Percentiles rank a stretch among this genome's conserved stretches.
Evolutionary conservation across 1,140 invertebrate genomes (phyloP).

Genomic region (Leptinotarsa lineolata): DNA sequence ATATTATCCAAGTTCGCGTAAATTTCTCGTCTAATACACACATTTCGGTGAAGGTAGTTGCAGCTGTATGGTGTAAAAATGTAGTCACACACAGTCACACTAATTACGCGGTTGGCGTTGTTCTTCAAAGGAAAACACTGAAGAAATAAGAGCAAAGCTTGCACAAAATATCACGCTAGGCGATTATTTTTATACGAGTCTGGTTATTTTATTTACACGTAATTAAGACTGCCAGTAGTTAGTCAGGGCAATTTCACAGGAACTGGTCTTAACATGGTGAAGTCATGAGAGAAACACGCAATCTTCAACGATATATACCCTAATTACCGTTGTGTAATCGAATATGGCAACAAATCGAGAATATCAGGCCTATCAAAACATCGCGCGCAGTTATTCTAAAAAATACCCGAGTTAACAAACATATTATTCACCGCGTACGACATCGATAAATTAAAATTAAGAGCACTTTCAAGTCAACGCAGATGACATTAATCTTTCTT

Average conservation of each 20-base stretch:
- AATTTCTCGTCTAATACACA: neutral
- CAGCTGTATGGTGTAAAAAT: neutral
- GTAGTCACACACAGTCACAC: slow-evolving; percentile 11
- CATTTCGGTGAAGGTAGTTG: neutral
- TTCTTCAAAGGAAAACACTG: neutral
- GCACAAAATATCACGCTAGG: slow-evolving; percentile 10
- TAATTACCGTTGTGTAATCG: too few relatives aligned
- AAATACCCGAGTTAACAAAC: neutral
- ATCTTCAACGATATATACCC: too few relatives aligned
- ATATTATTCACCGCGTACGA: slow-evolving; percentile 4
- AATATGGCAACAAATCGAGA: too few relatives aligned
- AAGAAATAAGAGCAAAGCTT: slow-evolving; percentile 16
- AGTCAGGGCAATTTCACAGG: neutral
- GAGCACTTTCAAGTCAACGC: slow-evolving; percentile 13
- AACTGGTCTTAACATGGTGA: slow-evolving; percentile 1
- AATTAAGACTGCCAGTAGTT: slow-evolving; percentile 18
- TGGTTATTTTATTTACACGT: slow-evolving; percentile 19
- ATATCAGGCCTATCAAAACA: too few relatives aligned
- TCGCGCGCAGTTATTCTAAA: neutral
- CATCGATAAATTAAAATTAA: slow-evolving; percentile 22
- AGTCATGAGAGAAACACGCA: too few relatives aligned
- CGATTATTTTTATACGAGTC: slow-evolving; percentile 23
- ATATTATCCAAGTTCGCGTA: neutral
- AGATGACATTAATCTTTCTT: slow-evolving; percentile 18
- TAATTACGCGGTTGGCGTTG: slow-evolving; percentile 3